Conservation (phyloP, 2,797 vertebrate species). For the Geotrypetes seraphini region DNA sequence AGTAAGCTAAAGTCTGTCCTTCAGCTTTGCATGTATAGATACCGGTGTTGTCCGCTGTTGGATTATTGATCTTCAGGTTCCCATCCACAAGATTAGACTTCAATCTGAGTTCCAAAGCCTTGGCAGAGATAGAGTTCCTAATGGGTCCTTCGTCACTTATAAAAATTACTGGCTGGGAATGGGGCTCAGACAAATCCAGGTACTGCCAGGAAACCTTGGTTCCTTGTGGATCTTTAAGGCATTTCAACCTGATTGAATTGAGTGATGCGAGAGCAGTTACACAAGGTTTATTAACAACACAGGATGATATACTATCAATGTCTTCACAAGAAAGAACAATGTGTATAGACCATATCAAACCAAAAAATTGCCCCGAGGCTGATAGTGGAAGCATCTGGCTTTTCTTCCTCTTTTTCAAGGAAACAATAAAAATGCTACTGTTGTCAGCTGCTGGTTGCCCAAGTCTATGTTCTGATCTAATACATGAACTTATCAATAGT, state of each 20-base stretch:
- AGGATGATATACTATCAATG: not conserved
- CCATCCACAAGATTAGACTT: not conserved
- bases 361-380: no score
- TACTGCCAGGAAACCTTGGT: slow-evolving; percentile 6
- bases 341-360: not conserved
- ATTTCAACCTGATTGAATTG: slow-evolving; percentile 11
- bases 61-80: slow-evolving; percentile 11
- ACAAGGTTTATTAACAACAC: slow-evolving; percentile 3
- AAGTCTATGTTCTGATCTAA: not conserved
- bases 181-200: not conserved
- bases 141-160: not conserved
- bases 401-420: no score
- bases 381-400: no score
- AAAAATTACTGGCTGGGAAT: not conserved
- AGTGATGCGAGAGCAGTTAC: slow-evolving; percentile 8
- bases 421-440: no score
- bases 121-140: not conserved
- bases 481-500: no score
- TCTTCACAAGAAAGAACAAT: not conserved
- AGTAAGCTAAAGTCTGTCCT: slow-evolving; percentile 3
- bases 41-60: slow-evolving; percentile 16
- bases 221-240: not conserved
- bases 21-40: slow-evolving; percentile 21
- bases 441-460: not conserved
- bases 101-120: not conserved